These are phyloP conservation scores for Lichenostomus cassidix DNA, from an alignment of 2,113 vertebrate species.

Conservation along the genomic window DNA sequence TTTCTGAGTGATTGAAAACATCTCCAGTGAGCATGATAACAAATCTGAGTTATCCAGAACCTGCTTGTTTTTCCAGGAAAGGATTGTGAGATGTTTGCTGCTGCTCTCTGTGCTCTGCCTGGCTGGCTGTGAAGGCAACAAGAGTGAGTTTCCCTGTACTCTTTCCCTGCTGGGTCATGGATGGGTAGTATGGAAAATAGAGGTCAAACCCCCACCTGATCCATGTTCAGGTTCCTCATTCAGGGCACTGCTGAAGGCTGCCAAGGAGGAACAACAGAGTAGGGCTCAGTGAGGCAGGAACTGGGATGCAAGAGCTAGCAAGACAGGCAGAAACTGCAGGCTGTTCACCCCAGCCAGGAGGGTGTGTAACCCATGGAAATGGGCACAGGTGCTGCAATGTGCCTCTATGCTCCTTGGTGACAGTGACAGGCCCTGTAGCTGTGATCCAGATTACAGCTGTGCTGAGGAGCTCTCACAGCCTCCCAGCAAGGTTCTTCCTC, in stretches of 20 bases:
- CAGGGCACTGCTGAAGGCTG: neutral
- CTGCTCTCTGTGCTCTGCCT: conserved; percentile 13
- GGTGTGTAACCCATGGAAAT: neutral
- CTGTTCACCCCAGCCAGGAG: neutral
- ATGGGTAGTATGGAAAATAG: neutral
- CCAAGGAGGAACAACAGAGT: neutral
- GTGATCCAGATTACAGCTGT: neutral
- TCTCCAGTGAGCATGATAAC: neutral
- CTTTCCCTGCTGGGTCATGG: neutral
- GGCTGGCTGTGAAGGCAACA: neutral
- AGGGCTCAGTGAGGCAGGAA: neutral
- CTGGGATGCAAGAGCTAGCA: neutral
- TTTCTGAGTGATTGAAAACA: neutral
- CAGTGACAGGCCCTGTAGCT: neutral
- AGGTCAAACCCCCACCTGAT: neutral
- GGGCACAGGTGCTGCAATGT: neutral
- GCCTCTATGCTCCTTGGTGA: neutral
- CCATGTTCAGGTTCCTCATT: neutral
- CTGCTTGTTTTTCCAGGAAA: conserved; percentile 36
- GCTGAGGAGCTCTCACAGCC: neutral
- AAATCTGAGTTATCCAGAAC: neutral
- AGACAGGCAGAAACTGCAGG: neutral
- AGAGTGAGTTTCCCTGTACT: conserved; percentile 26
- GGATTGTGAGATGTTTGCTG: neutral
- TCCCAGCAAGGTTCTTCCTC: neutral